A percentile compares a stretch with the other conserved stretches of the same genome.
Evolutionary conservation across 2,113 vertebrate species (phyloP).

Genomic region (Suricata suricatta): DNA sequence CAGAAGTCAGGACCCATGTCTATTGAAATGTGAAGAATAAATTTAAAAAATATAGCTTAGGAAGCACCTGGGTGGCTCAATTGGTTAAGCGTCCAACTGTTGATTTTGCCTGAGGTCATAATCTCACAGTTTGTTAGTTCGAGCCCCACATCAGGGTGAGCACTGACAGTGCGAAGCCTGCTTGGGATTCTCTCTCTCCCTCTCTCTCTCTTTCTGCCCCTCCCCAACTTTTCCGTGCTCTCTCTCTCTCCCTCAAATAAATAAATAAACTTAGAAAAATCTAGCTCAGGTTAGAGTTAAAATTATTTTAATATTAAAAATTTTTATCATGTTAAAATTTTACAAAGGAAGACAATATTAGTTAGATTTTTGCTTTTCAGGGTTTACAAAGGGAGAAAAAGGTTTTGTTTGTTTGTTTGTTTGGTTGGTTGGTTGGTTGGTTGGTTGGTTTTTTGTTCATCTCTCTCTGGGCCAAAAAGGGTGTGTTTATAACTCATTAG

Average conservation of each 20-base stretch:
- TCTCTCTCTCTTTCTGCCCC: too few relatives aligned
- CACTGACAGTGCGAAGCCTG: too few relatives aligned
- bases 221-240: too few relatives aligned
- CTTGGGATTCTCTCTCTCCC: too few relatives aligned
- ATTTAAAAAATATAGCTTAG: background rate
- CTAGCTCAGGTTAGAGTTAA: slow-evolving; percentile 11
- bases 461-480: background rate
- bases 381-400: background rate
- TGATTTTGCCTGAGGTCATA: too few relatives aligned
- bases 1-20: background rate
- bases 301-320: slow-evolving; percentile 19
- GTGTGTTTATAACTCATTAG: slow-evolving; percentile 1
- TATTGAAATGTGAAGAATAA: slow-evolving; percentile 56
- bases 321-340: background rate
- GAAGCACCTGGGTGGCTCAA: too few relatives aligned
- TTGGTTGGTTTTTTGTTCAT: background rate
- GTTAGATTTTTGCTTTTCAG: slow-evolving; percentile 34
- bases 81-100: too few relatives aligned
- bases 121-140: too few relatives aligned
- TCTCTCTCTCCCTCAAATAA: too few relatives aligned
- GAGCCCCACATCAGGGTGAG: too few relatives aligned
- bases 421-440: background rate
- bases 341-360: background rate
- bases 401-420: background rate
- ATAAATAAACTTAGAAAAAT: background rate